Base-by-base conservation (phyloP, 2,888 invertebrate genomes). In the Ernsta delagoae region DNA sequence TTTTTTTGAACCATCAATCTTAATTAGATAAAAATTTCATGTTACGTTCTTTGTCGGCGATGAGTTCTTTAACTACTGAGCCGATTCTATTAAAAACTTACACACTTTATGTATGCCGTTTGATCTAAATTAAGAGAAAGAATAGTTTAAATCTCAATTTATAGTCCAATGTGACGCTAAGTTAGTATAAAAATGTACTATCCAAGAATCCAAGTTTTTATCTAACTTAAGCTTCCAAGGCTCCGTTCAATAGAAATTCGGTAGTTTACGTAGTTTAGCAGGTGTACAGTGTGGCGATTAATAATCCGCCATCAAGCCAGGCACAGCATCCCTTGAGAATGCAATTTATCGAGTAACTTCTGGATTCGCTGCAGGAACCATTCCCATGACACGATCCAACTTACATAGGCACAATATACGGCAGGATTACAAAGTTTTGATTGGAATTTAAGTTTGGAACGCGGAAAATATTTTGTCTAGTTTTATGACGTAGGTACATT, bases 271-370 rank as follows among this genome's bases (percentile, higher is more conserved):
- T 16, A 50, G 50, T 50, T 50, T 50, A 50, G 16, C 50, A 50
- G 50, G 16, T 16, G 50, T 50, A 50, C 50, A 4, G 50, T 48
- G 12, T 50, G 16, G 50, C 50, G 12, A 50, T 53, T 9, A 53
- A 53, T 53, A 53, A 48, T 16, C 48, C 48, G 48, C 48, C 48
- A 48, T 16, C 48, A 16, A 16, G 7, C 7, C 12, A 16, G 12
- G 12, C 12, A 48, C 7, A 1, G 48, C 3, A 48, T 12, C 48
- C 48, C 48, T 7, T 12, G 48, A 48, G 48, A 7, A 48, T 48
- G 48, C 48, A 48, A 48, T 48, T 48, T 48, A 48, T 48, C 48
- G 48, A 48, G 12, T 7, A 48, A 48, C 48, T 48, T 48, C 48
- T 48, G 48, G 48, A 48, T 48, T 48, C 48, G 48, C 48, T 48